Percentiles rank a stretch among this genome's conserved stretches.
phyloP scores from a whole-genome alignment of 2,888 invertebrate genomes.

The Leistus spinibarbis region DNA sequence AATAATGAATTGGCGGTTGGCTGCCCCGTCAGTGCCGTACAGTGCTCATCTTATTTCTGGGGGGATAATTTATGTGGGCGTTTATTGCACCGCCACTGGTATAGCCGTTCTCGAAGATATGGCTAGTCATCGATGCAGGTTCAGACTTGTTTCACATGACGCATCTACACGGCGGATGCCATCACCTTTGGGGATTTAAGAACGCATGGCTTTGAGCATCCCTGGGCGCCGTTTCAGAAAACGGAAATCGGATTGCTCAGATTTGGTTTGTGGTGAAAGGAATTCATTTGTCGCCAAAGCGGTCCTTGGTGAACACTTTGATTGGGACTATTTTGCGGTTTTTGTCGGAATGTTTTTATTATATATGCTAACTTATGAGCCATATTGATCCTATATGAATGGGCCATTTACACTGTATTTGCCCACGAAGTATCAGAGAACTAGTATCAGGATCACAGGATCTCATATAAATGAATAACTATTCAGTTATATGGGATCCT shows the following conservation, averaged over 20 bases:
- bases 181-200: neutral
- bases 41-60: too few relatives aligned
- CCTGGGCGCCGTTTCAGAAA: neutral
- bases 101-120: neutral
- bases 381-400: too few relatives aligned
- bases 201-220: neutral
- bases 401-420: too few relatives aligned
- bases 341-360: too few relatives aligned
- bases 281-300: constrained; percentile 18
- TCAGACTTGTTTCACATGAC: neutral
- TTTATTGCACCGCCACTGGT: neutral
- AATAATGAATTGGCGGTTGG: neutral
- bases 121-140: neutral
- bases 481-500: too few relatives aligned
- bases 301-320: constrained; percentile 26
- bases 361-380: too few relatives aligned
- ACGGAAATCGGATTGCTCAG: too few relatives aligned
- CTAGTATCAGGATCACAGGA: too few relatives aligned
- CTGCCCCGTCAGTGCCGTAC: neutral
- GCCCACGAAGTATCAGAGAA: too few relatives aligned
- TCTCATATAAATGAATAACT: too few relatives aligned
- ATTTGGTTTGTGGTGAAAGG: neutral
- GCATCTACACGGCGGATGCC: neutral
- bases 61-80: too few relatives aligned
- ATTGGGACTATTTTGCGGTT: too few relatives aligned